Evolutionary conservation across 2,888 invertebrate species (phyloP), one percentile per base, ranked within the genome.

Genomic region (Latrodectus hesperus): DNA sequence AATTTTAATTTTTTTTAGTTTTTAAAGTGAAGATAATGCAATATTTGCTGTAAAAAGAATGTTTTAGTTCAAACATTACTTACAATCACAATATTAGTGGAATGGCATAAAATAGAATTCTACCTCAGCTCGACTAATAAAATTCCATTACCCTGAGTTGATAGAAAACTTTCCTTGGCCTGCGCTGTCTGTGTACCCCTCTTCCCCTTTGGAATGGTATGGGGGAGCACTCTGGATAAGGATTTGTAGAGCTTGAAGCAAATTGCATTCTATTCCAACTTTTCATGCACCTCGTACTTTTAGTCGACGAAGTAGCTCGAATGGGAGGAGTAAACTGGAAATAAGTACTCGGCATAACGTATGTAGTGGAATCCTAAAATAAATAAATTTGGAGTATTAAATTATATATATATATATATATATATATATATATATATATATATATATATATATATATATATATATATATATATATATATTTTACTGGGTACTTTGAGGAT

Each of bases 121-220:
- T 11, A 17, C 22, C 22, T 9, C 22, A 22, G 14, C 16, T 68
- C 9, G 17, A 38, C 11, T 51, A 17, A 1, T 17, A 70, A 53
- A 55, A 49, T 17, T 60, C 16, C 9, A 80, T 76, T 73, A 87
- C 86, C 4, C 55, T 65, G 55, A 81, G 77, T 51, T 71, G 68
- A 16, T 71, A 76, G 49, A 55, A 71, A 2, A 65, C n/a, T 16
- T 76, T 64, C 22, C 53, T 70, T 0, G 86, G 81, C 14, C 72
- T 71, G 12, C 81, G 64, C 22, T 53, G 49, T 11, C 81, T 72
- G 1, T 74, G 64, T 1, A 70, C 75, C 75, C 51, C 49, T n/a
- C 71, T 26, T 22, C 26, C 26, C 10, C 64, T 83, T 4, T 68
- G 22, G 49, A n/a, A 17, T 0, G 71, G 64, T 49, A 84, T 72